phyloP scores from a whole-genome alignment of 92 coral and sea anemone genomes.

The Porites divaricata region DNA sequence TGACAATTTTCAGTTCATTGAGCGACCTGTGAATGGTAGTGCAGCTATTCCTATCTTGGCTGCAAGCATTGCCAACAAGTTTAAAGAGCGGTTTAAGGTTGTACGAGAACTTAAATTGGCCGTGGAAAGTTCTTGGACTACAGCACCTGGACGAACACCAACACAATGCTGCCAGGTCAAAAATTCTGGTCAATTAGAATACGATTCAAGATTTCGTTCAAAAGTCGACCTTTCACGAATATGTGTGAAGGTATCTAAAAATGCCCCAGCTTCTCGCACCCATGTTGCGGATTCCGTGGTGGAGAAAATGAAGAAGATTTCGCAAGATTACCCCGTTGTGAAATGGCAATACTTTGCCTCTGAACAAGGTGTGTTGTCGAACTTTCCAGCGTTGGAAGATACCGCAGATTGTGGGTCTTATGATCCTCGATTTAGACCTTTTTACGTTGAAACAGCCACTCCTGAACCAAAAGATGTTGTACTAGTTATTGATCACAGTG shows the following conservation, averaged over 20 bases:
- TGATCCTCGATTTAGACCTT: constrained; percentile 68
- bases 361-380: constrained; percentile 53
- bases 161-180: constrained; percentile 58
- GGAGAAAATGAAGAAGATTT: constrained; percentile 33
- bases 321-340: constrained; percentile 10
- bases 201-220: constrained; percentile 66
- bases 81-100: constrained; percentile 41
- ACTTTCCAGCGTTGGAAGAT: constrained; percentile 50
- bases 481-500: constrained; percentile 70
- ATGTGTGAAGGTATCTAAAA: constrained; percentile 46
- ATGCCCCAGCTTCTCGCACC: constrained; percentile 10
- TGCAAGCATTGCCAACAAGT: constrained; percentile 35
- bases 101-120: constrained; percentile 37
- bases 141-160: constrained; percentile 4
- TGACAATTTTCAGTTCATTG: constrained; percentile 49
- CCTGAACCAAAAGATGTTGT: constrained; percentile 74
- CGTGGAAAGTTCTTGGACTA: constrained; percentile 53
- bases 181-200: constrained; percentile 13
- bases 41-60: constrained; percentile 33
- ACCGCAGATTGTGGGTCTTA: constrained; percentile 37
- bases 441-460: constrained; percentile 66
- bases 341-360: constrained; percentile 78
- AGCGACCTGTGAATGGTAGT: constrained; percentile 41
- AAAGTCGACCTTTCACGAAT: constrained; percentile 42
- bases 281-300: constrained; percentile 42